Evolutionary conservation across 1,140 invertebrate species (phyloP), one percentile per base, ranked within the genome.

Genomic region (Bombus polaris): DNA sequence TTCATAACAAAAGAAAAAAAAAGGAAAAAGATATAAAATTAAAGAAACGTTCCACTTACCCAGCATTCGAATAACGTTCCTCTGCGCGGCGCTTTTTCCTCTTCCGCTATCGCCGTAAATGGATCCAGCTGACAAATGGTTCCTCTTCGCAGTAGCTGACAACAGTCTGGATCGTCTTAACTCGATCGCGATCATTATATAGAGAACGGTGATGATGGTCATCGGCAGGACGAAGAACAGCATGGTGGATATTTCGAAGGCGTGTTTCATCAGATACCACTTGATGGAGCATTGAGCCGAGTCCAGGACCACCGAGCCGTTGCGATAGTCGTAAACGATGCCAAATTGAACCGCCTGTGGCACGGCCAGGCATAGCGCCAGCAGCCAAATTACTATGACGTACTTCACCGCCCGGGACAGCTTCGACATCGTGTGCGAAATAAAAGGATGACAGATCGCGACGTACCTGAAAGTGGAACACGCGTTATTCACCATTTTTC

Each of bases 391-490:
- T 28, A 94, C 95, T 13, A 97, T 93, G 25, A 98, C 97, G 84
- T 97, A 97, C 85, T 97, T 96, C 2, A 98, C 95, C 0, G 97
- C 97, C 76, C 97, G 94, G 18, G 97, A 97, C 6, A 97, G 93
- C 80, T 97, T 98, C 0, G 97, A 98, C 96, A 98, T 97, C 3
- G 97, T 98, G 92, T 99, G 98, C 0, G 98, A 97, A 89, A 98
- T 95, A 88, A 99, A 97, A 1, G 98, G 98, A 93, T 99, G 97
- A 94, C 98, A 99, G 88, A 99, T 99, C 28, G 98, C 98, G 35
- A 99, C 96, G 94, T 99, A 99, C 73, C 99, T 96, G 87, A 28
- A 90, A 66, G 68, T 15, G 6, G 72, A 35, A n/a, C 3, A 39
- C 12, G 25, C 25, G n/a, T 42, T 18, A 42, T n/a, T 75, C 47